Evolutionary conservation across 2,888 invertebrate genomes (phyloP).

Genomic region (Trichogramma dendrolimi): DNA sequence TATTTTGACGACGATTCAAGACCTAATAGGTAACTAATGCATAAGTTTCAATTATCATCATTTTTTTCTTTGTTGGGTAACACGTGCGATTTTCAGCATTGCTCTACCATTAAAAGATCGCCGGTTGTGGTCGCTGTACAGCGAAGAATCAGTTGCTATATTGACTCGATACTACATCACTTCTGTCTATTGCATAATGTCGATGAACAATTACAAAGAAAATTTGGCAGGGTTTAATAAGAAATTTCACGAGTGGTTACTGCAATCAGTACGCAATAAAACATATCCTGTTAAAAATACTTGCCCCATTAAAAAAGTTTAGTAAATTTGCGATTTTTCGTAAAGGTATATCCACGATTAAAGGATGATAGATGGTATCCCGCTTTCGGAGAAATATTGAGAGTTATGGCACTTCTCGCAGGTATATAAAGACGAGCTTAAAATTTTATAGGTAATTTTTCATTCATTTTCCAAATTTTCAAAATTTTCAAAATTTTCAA

Average conservation of each 20-base stretch:
- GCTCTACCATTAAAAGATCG: constrained; percentile 60
- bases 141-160: constrained; percentile 51
- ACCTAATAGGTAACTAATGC: constrained; percentile 47
- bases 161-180: constrained; percentile 57
- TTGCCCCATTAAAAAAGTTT: constrained; percentile 4
- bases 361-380: constrained; percentile 62
- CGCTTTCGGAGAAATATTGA: constrained; percentile 55
- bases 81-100: constrained; percentile 46
- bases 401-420: constrained; percentile 50
- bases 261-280: constrained; percentile 49
- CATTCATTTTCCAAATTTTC: constrained; percentile 13
- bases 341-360: constrained; percentile 55
- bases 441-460: constrained; percentile 10
- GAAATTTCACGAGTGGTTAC: constrained; percentile 58
- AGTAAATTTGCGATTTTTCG: constrained; percentile 27
- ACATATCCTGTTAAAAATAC: constrained; percentile 23
- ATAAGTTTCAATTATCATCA: constrained; percentile 2
- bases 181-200: constrained; percentile 55
- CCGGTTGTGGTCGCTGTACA: constrained; percentile 53
- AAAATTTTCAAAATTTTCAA: constrained; percentile 1
- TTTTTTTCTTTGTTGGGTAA: not conserved
- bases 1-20: constrained; percentile 57
- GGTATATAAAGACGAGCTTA: constrained; percentile 37
- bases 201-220: constrained; percentile 45
- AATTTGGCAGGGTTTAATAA: constrained; percentile 53